phyloP scores from a whole-genome alignment of 2,797 vertebrate genomes.

The Enteromius afrohamiltoni region DNA sequence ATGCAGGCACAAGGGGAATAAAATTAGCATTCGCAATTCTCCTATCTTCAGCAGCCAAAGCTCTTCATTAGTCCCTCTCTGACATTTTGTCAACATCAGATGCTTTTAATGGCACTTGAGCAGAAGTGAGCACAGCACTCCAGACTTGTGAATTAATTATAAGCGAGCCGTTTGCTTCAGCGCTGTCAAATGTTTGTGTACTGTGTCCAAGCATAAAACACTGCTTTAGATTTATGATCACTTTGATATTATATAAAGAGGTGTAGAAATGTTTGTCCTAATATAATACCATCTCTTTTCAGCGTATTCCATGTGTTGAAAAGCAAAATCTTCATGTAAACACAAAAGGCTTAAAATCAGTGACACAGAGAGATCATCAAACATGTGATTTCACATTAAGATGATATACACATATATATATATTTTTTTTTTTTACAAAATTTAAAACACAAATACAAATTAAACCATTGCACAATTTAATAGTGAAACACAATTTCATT shows the following conservation, averaged over 20 bases:
- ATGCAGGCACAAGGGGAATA: slow-evolving; percentile 1
- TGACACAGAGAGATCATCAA: not conserved
- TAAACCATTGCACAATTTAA: slow-evolving; percentile 57
- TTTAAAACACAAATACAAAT: slow-evolving; percentile 33
- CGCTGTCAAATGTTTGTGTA: not conserved
- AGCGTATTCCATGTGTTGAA: not conserved
- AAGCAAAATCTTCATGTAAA: not conserved
- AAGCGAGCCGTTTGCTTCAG: not conserved
- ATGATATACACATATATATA: too few species aligned
- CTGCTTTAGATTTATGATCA: not conserved
- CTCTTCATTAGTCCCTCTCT: slow-evolving; percentile 39
- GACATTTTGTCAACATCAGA: slow-evolving; percentile 51
- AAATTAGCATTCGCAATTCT: slow-evolving; percentile 13
- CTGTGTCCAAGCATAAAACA: not conserved
- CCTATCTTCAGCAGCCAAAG: slow-evolving; percentile 8
- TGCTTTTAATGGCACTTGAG: slow-evolving; percentile 42
- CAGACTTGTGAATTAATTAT: slow-evolving; percentile 27
- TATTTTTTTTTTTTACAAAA: slow-evolving; percentile 5
- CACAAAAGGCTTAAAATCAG: not conserved
- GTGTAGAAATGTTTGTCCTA: not conserved
- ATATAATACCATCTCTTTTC: not conserved
- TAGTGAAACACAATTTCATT: slow-evolving; percentile 48
- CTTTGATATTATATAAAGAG: not conserved
- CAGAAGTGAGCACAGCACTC: slow-evolving; percentile 24
- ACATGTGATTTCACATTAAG: too few species aligned